Evolutionary conservation across 64 coral and sea anemone species (phyloP), one percentile per base, ranked within the genome.

Genomic region (Montipora capricornis): DNA sequence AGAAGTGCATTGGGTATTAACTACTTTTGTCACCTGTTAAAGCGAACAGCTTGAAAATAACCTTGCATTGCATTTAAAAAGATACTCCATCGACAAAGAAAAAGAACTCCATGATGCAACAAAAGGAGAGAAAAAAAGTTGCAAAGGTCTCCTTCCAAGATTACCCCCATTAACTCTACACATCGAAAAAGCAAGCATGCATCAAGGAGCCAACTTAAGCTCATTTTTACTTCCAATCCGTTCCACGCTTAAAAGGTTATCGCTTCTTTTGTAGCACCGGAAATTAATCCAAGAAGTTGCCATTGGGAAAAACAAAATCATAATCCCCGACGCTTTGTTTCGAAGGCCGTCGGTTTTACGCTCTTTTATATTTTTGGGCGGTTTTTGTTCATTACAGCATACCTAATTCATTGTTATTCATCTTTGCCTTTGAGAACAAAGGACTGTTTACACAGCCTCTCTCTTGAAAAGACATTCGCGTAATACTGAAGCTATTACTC

Each of bases 371-470:
- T 86, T 86, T 73, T 17, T 6, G 53, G 53, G 46, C 16, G 45
- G 19, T 8, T 29, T 68, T 84, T 84, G 11, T n/a, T 84, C 47
- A 68, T 84, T 68, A 83, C 22, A 44, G 55, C 55, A 15, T 49
- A 49, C 8, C 7, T 64, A 86, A 86, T 68, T 86, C 66, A 71
- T 86, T 86, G 46, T 86, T 22, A 51, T 86, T 86, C 66, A 44
- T 16, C 46, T 45, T 86, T 73, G 82, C 45, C 44, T 20, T 37
- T 49, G 44, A 29, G 47, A 86, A 86, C 82, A 86, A 86, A 86
- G n/a, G 66, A 46, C 4, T 86, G 82, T 86, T 86, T 70, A 51
- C 82, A 71, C 82, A 86, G 82, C 44, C 82, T 86, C 71, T 86
- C 46, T 17, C 47, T 86, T 73, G 62, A 73, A 86, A 86, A 73